Evolutionary conservation across 2,797 vertebrate genomes (phyloP).

Genomic region (Chromobotia macracanthus): DNA sequence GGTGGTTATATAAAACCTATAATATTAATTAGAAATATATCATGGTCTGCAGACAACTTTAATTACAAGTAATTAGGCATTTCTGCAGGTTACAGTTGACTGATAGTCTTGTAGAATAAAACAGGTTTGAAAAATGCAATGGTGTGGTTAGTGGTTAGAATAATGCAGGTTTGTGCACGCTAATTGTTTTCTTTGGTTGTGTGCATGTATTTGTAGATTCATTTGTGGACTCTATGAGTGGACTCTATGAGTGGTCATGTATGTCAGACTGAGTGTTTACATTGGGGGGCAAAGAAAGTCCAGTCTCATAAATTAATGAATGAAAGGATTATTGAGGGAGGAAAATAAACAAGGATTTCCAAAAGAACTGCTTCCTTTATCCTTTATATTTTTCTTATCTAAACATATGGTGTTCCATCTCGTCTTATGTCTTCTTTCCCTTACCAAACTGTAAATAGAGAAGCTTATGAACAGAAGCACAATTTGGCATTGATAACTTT

Average conservation of each 20-base stretch:
- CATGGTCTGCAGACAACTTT: not conserved
- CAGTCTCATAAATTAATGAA: not conserved
- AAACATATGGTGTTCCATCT: not conserved
- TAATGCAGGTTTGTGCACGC: not conserved
- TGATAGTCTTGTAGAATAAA: not conserved
- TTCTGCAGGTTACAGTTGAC: not conserved
- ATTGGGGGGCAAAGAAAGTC: constrained; percentile 67
- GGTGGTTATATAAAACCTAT: not conserved
- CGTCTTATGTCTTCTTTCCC: not conserved
- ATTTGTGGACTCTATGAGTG: constrained; percentile 3
- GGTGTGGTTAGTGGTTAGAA: not conserved
- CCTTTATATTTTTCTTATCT: not conserved
- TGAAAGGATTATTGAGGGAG: not conserved
- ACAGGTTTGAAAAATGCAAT: not conserved
- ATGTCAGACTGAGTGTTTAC: constrained; percentile 59
- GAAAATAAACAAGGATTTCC: constrained; percentile 16
- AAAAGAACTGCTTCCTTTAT: not conserved
- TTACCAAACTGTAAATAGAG: not conserved
- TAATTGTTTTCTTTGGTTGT: constrained; percentile 24
- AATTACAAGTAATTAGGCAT: not conserved
- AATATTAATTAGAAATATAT: not conserved
- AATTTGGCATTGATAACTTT: too few relatives aligned
- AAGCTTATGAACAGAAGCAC: too few relatives aligned
- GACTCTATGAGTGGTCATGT: constrained; percentile 58
- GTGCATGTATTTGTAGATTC: constrained; percentile 16